These are phyloP conservation scores for Xiphorhynchus erythropygius DNA, from an alignment of 2,797 vertebrate species.

Conservation along the genomic window DNA sequence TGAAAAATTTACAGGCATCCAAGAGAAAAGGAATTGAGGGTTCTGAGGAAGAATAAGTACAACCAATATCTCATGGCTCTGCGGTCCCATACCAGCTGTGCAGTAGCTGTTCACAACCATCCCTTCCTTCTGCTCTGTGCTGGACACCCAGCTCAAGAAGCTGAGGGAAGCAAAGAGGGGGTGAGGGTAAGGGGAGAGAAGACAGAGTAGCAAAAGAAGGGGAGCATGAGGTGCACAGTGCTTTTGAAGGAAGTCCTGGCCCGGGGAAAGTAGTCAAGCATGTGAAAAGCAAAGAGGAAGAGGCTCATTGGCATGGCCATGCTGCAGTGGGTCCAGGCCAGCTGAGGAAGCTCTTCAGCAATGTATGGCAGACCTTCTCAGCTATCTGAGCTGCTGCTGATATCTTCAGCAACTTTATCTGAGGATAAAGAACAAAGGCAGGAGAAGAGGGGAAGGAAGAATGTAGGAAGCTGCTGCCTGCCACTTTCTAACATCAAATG, in stretches of 20 bases:
- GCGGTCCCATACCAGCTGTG: not conserved
- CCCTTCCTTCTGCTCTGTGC: not conserved
- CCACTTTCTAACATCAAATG: conserved; percentile 2
- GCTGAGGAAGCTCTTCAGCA: not conserved
- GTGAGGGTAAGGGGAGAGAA: not conserved
- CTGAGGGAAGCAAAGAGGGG: not conserved
- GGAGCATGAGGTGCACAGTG: not conserved
- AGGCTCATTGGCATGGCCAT: not conserved
- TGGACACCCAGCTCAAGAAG: not conserved
- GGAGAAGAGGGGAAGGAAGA: not conserved
- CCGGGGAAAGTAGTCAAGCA: not conserved
- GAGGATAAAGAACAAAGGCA: not conserved
- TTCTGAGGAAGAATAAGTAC: not conserved
- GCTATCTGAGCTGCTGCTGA: not conserved
- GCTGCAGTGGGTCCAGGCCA: not conserved
- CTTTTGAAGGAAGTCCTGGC: not conserved
- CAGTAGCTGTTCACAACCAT: not conserved
- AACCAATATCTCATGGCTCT: not conserved
- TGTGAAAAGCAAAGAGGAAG: not conserved
- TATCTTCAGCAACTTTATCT: not conserved
- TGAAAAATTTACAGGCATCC: not conserved
- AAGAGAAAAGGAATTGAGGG: not conserved
- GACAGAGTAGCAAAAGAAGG: not conserved
- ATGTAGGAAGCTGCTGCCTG: not conserved
- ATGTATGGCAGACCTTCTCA: not conserved